Evolutionary conservation across 1,140 invertebrate genomes (phyloP).

Genomic region (Drosophila lowei): DNA sequence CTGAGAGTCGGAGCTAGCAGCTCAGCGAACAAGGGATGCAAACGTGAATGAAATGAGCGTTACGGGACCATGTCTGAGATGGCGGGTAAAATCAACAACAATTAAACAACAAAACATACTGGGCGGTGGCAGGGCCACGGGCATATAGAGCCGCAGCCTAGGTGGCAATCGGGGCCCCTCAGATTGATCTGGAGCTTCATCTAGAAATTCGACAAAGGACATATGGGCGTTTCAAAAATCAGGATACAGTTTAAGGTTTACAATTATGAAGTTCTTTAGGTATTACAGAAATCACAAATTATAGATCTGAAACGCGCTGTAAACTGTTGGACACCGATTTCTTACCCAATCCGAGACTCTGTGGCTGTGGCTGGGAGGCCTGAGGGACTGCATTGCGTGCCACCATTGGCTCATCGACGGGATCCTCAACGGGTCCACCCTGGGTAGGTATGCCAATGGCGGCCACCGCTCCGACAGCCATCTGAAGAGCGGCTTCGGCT

Average conservation of each 20-base stretch:
- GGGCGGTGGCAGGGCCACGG: constrained; percentile 58
- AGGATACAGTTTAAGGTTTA: background rate
- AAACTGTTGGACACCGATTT: background rate
- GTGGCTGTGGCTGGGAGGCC: constrained; percentile 18
- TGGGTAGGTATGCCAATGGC: constrained; percentile 10
- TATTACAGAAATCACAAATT: background rate
- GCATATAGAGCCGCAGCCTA: constrained; percentile 67
- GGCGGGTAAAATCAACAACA: background rate
- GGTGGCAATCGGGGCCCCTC: constrained; percentile 38
- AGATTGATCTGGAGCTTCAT: constrained; percentile 36
- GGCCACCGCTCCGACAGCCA: constrained; percentile 45
- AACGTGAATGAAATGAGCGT: background rate
- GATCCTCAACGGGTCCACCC: constrained; percentile 56
- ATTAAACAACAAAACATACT: constrained; percentile 53
- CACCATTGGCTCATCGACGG: constrained; percentile 72
- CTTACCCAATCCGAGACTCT: constrained; percentile 47
- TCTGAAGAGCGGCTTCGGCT: constrained; percentile 52
- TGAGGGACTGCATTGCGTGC: constrained; percentile 19
- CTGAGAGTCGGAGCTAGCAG: background rate
- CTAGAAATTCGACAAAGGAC: constrained; percentile 53
- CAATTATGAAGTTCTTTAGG: background rate
- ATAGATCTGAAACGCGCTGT: background rate
- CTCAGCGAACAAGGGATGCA: constrained; percentile 7
- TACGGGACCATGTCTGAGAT: constrained; percentile 16
- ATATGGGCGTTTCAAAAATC: background rate